Percentiles rank a stretch among this genome's conserved stretches.
Conservation (phyloP, 1,140 invertebrate species). For the Conus betulinus region DNA sequence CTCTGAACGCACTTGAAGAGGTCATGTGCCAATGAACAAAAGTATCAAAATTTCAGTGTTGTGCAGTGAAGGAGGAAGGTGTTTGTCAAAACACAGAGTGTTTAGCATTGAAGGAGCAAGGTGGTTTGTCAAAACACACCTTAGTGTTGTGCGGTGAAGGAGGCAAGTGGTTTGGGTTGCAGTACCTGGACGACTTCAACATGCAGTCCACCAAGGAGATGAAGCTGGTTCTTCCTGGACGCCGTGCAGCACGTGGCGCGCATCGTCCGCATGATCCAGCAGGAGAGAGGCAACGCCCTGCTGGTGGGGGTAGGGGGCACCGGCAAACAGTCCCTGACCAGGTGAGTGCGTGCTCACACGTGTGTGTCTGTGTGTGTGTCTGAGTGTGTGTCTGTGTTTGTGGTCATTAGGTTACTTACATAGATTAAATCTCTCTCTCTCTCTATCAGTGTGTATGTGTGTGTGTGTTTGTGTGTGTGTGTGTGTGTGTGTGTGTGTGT, state of each 20-base stretch:
- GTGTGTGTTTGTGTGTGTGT: neutral
- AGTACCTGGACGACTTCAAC: slow-evolving; percentile 76
- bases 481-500: neutral
- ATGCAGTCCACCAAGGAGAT: slow-evolving; percentile 74
- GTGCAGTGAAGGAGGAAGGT: no score
- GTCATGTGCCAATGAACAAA: no score
- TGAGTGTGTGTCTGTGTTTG: neutral
- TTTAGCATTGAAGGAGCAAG: neutral
- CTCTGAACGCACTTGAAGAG: no score
- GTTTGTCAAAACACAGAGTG: neutral
- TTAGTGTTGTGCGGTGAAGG: no score
- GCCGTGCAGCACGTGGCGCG: slow-evolving; percentile 75
- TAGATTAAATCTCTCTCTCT: neutral
- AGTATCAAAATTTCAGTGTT: no score
- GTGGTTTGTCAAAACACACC: no score
- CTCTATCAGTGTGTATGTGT: neutral
- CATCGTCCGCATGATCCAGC: slow-evolving; percentile 75
- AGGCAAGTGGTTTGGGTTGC: slow-evolving; percentile 19
- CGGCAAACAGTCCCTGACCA: slow-evolving; percentile 76
- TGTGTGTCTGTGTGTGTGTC: neutral
- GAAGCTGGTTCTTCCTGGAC: slow-evolving; percentile 76
- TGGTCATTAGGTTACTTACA: neutral
- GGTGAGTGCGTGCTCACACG: slow-evolving; percentile 47
- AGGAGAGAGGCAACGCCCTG: slow-evolving; percentile 75
- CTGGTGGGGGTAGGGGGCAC: slow-evolving; percentile 77